Percentiles rank a stretch among this genome's conserved stretches.
These are phyloP conservation scores for Cryptoblepharus egeriae DNA, from an alignment of 2,797 vertebrate species.

Conservation along the genomic window DNA sequence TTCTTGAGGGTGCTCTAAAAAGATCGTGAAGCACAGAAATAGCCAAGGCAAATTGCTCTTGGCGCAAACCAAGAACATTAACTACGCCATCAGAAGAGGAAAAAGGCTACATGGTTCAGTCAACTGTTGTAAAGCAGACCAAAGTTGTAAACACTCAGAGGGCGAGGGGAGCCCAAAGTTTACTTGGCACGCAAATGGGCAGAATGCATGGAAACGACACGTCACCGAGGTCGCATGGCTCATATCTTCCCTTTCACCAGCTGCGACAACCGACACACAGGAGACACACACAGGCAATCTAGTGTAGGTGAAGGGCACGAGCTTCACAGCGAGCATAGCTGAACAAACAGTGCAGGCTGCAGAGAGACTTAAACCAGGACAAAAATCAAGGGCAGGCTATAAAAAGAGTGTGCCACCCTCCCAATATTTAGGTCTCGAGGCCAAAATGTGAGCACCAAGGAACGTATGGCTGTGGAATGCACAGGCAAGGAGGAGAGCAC, in stretches of 20 bases:
- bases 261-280: not conserved
- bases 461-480: not conserved
- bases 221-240: not conserved
- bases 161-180: not conserved
- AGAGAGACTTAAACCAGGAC: not conserved
- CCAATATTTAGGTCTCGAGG: not conserved
- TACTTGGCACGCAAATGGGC: not conserved
- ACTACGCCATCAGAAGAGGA: not conserved
- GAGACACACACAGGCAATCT: not conserved
- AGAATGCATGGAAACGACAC: slow-evolving; percentile 13
- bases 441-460: not conserved
- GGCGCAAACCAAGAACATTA: not conserved
- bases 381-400: not conserved
- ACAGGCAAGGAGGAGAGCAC: not conserved
- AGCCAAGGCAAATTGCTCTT: not conserved
- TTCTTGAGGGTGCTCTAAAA: not conserved
- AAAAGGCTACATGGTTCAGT: not conserved
- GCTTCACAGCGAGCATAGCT: too few relatives aligned
- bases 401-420: not conserved
- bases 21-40: not conserved
- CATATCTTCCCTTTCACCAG: not conserved
- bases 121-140: not conserved
- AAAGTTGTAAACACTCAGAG: not conserved
- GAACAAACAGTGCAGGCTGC: not conserved
- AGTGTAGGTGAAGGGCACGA: too few relatives aligned